Percentiles rank a stretch among this genome's conserved stretches.
phyloP scores from a whole-genome alignment of 64 coral and sea anemone species.

The Catalaphyllia jardinei region DNA sequence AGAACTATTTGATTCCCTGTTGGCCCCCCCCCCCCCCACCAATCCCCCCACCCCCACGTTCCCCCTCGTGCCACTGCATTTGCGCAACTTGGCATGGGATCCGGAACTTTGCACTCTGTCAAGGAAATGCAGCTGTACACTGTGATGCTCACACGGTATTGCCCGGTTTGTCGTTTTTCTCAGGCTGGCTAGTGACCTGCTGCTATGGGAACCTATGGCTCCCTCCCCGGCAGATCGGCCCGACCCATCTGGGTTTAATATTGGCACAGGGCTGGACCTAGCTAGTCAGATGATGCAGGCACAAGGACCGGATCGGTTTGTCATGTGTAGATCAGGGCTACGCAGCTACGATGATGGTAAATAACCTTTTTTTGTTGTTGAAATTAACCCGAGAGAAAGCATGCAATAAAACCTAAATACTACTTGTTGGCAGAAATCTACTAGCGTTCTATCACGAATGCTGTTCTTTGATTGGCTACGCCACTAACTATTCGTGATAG shows the following conservation, averaged over 20 bases:
- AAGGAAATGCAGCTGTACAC: background rate
- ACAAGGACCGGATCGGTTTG: conserved; percentile 82
- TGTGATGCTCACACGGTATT: background rate
- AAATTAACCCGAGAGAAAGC: too few species aligned
- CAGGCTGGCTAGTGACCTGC: conserved; percentile 91
- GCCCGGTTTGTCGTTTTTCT: background rate
- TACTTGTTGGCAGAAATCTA: too few species aligned
- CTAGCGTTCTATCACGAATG: too few species aligned
- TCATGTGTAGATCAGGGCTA: conserved; percentile 94
- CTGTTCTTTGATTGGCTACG: too few species aligned
- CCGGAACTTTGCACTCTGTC: too few species aligned
- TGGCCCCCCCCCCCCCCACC: background rate
- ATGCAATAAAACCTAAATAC: too few species aligned
- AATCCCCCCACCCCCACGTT: too few species aligned
- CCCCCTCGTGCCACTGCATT: background rate
- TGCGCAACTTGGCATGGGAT: too few species aligned
- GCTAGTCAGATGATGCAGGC: conserved; percentile 79
- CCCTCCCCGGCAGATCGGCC: conserved; percentile 64
- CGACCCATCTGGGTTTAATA: conserved; percentile 61
- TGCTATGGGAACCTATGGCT: conserved; percentile 91
- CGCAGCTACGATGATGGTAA: conserved; percentile 72
- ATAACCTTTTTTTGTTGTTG: background rate
- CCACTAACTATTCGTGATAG: too few species aligned
- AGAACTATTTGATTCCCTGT: background rate
- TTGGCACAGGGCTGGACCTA: conserved; percentile 82